phyloP scores from a whole-genome alignment of 2,797 vertebrate genomes.

The Salmo trutta region DNA sequence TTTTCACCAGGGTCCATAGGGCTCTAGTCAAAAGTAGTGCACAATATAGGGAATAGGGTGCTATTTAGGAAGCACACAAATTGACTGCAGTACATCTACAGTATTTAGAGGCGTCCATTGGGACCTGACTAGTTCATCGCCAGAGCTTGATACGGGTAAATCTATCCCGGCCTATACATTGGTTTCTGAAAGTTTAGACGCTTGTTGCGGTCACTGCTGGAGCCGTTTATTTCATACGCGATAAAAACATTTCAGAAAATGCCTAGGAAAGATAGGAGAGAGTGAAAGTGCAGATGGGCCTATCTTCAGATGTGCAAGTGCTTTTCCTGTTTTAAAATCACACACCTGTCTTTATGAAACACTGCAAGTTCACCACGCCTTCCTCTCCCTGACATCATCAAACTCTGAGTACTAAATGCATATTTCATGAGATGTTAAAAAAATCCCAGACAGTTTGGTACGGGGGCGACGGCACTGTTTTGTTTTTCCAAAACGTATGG shows the following conservation, averaged over 20 bases:
- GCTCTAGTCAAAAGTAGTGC: too few species aligned
- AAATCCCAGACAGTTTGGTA: not conserved
- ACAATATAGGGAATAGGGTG: not conserved
- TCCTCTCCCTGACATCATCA: not conserved
- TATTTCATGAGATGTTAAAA: not conserved
- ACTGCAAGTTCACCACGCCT: not conserved
- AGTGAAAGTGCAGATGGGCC: not conserved
- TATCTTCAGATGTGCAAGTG: not conserved
- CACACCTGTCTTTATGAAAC: not conserved
- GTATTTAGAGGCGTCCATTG: not conserved
- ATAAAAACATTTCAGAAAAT: constrained; percentile 1
- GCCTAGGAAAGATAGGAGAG: not conserved
- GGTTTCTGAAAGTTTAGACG: not conserved
- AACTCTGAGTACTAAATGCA: not conserved
- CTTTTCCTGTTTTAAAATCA: not conserved
- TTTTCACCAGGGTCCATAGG: not conserved
- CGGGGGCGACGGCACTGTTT: not conserved
- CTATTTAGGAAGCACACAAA: not conserved
- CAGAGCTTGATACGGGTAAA: not conserved
- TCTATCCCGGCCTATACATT: not conserved
- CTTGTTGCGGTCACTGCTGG: not conserved
- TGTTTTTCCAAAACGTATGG: not conserved
- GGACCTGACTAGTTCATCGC: not conserved
- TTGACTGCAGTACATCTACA: not conserved
- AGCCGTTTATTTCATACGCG: not conserved